Evolutionary conservation across 1,140 invertebrate genomes (phyloP), one percentile per base, ranked within the genome.

Genomic region (Drosophila tristis): DNA sequence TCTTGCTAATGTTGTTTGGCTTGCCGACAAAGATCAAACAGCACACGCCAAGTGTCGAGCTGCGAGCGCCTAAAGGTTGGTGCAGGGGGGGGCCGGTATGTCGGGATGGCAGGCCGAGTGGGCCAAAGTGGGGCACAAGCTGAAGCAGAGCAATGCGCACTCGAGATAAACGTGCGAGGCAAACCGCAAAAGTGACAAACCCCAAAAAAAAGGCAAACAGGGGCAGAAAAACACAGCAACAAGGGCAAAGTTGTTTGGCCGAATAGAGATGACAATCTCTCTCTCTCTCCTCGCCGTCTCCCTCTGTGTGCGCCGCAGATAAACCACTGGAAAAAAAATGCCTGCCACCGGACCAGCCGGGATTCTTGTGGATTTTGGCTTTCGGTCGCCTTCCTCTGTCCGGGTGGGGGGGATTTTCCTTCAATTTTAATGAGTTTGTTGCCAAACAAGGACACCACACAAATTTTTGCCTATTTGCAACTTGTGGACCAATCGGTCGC

Each of bases 11-110:
- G 54, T 16, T 80, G 67, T 80, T 67, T 76, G 60, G 54, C 58
- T 48, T 81, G 81, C 81, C 78, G 82, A 87, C 82, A 62, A 82
- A 85, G 82, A 87, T 87, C 82, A 87, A 87, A 87, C 82, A 82
- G 57, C 74, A 71, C 61, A 45, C 35, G 49, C 54, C 59, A 54
- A 61, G 66, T 66, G 61, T 54, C 65, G 65, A 53, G 65, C 62
- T 47, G 60, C 23, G 61, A 35, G 48, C 31, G 47, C 62, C 44
- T n/a, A n/a, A 9, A 44, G 50, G 64, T 8, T 53, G 68, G 25
- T 58, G 51, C 31, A 31, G 31, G 9, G 35, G 7, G 25, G 20
- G 44, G 23, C 62, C 39, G 23, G 16, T n/a, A 16, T 4, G 23
- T 2, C 23, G 49, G 39, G 20, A 20, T 48, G 54, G 23, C 11